Evolutionary conservation across 1,140 invertebrate species (phyloP).

Genomic region (Pogonomyrmex californicus): DNA sequence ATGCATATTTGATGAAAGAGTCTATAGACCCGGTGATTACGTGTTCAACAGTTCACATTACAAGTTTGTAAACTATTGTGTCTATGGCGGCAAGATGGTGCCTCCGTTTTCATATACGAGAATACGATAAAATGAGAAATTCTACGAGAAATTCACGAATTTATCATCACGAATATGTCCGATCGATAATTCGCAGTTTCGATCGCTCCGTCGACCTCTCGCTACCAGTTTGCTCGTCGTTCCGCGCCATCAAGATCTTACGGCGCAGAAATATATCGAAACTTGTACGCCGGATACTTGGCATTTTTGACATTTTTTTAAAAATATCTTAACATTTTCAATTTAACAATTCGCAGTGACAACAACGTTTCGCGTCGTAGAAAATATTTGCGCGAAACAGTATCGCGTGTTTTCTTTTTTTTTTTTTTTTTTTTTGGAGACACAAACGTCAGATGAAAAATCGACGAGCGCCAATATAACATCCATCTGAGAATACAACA

Average conservation of each 20-base stretch:
- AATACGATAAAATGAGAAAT: not conserved
- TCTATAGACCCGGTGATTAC: constrained; percentile 28
- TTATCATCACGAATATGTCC: not conserved
- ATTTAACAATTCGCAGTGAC: not conserved
- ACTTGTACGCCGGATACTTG: not conserved
- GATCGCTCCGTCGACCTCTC: not conserved
- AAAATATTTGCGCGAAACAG: not conserved
- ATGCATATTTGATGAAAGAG: constrained; percentile 60
- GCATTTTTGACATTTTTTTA: not conserved
- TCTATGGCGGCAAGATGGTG: not conserved
- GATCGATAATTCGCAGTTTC: constrained; percentile 41
- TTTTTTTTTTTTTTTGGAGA: not conserved
- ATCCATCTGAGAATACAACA: not conserved
- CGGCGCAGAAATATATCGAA: not conserved
- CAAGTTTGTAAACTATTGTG: constrained; percentile 32
- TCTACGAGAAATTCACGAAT: not conserved
- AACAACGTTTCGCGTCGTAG: not conserved
- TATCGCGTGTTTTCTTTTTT: not conserved
- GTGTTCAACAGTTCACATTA: constrained; percentile 2
- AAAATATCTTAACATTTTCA: not conserved
- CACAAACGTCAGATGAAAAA: not conserved
- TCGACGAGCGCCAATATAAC: no score
- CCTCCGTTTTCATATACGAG: not conserved
- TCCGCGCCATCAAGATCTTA: not conserved
- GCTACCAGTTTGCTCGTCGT: not conserved